Conservation (phyloP, 2,797 vertebrate species). For the Pempheris klunzingeri region DNA sequence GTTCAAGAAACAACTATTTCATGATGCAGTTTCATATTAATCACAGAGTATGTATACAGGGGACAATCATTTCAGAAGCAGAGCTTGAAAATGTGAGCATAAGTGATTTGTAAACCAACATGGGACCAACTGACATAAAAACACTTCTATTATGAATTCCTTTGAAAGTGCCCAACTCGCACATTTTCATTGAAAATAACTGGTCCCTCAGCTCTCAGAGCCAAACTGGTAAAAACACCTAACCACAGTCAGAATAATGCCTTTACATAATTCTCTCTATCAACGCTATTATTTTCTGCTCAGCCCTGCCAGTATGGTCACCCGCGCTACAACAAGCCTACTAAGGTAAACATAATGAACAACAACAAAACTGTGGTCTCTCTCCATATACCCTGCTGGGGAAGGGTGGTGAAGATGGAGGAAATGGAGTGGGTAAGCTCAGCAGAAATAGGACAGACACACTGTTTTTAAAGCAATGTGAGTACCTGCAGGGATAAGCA, state of each 20-base stretch:
- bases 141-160: constrained; percentile 55
- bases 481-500: too few relatives aligned
- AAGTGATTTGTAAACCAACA: constrained; percentile 63
- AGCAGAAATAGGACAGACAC: constrained; percentile 32
- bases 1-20: constrained; percentile 54
- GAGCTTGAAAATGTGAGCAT: constrained; percentile 38
- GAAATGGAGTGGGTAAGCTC: constrained; percentile 33
- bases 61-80: constrained; percentile 22
- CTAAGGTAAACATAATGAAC: constrained; percentile 57
- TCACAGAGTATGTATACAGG: constrained; percentile 36
- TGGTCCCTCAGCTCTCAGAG: constrained; percentile 39
- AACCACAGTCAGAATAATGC: constrained; percentile 43
- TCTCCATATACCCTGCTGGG: constrained; percentile 13
- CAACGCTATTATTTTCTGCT: constrained; percentile 59
- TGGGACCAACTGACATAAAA: constrained; percentile 63
- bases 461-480: too few relatives aligned
- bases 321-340: constrained; percentile 9
- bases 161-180: constrained; percentile 53
- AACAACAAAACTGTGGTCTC: constrained; percentile 47
- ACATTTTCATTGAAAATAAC: constrained; percentile 61
- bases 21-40: constrained; percentile 42
- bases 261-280: constrained; percentile 52
- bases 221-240: constrained; percentile 38
- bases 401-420: constrained; percentile 15
- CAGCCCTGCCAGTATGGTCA: constrained; percentile 18